Conservation (phyloP, 64 coral and sea anemone genomes). For the Orbicella faveolata region DNA sequence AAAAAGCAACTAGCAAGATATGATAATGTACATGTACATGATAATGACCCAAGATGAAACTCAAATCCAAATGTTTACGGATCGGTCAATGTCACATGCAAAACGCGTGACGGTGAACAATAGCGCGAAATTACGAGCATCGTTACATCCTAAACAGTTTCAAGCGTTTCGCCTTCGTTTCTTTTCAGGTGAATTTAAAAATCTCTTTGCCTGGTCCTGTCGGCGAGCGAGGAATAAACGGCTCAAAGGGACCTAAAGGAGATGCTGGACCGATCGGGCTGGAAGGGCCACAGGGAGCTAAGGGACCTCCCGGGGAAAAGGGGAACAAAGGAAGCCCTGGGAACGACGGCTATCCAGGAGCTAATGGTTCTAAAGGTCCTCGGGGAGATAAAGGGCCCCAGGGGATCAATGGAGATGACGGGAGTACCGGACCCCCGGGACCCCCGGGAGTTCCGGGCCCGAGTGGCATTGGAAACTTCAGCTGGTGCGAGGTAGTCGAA, state of each 20-base stretch:
- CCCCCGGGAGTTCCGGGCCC: not conserved
- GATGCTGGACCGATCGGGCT: not conserved
- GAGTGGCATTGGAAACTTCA: constrained; percentile 23
- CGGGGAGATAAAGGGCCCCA: constrained; percentile 2
- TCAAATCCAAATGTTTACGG: too few relatives aligned
- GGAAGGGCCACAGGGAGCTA: not conserved
- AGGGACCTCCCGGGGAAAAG: not conserved
- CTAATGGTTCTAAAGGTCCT: not conserved
- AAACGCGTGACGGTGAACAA: too few relatives aligned
- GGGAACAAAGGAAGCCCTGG: not conserved
- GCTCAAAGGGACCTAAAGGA: constrained; percentile 23
- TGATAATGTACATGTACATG: too few relatives aligned
- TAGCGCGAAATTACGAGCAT: too few relatives aligned
- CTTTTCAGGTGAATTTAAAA: not conserved
- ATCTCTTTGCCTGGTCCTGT: not conserved
- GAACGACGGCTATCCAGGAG: not conserved
- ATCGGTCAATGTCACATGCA: too few relatives aligned
- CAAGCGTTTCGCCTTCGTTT: not conserved
- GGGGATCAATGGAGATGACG: not conserved
- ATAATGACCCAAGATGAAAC: too few relatives aligned
- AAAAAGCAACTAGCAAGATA: too few relatives aligned
- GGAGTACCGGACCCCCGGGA: not conserved
- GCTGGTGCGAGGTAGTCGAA: not conserved
- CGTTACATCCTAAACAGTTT: too few relatives aligned
- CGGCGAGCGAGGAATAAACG: not conserved